Evolutionary conservation across 2,113 vertebrate genomes (phyloP).

Genomic region (Gobiocypris rarus): DNA sequence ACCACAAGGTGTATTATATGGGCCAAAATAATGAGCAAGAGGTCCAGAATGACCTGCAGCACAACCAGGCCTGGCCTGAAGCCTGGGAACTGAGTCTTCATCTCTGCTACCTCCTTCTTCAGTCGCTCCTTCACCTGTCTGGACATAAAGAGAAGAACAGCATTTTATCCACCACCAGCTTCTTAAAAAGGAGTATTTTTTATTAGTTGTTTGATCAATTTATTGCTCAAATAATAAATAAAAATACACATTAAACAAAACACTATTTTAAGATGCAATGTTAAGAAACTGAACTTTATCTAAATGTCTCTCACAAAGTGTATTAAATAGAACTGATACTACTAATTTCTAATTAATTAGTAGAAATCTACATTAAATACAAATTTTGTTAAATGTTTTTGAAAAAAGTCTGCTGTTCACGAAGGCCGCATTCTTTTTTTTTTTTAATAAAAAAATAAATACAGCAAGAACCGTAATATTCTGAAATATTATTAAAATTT

Average conservation of each 20-base stretch:
- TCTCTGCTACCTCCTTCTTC: conserved; percentile 80
- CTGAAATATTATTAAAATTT: background rate
- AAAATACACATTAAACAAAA: background rate
- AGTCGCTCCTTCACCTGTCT: conserved; percentile 87
- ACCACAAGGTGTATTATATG: background rate
- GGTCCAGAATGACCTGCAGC: conserved; percentile 81
- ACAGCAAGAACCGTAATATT: background rate
- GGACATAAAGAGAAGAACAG: conserved; percentile 19
- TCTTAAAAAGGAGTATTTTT: background rate
- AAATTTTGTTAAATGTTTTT: background rate
- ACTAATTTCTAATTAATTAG: no score
- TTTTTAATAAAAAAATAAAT: no score
- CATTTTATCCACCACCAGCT: background rate
- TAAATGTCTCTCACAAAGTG: background rate
- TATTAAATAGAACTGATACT: background rate
- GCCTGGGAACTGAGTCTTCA: conserved; percentile 79
- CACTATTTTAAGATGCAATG: background rate
- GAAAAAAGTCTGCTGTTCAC: background rate
- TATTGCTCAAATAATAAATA: background rate
- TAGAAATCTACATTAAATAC: background rate
- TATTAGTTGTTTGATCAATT: background rate
- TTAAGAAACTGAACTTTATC: background rate
- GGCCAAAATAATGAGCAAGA: background rate
- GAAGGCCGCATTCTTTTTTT: background rate
- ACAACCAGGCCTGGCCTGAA: conserved; percentile 90